Evolutionary conservation across 2,888 invertebrate species (phyloP), one percentile per base, ranked within the genome.

Genomic region (Acanthococcus lagerstroemiae): DNA sequence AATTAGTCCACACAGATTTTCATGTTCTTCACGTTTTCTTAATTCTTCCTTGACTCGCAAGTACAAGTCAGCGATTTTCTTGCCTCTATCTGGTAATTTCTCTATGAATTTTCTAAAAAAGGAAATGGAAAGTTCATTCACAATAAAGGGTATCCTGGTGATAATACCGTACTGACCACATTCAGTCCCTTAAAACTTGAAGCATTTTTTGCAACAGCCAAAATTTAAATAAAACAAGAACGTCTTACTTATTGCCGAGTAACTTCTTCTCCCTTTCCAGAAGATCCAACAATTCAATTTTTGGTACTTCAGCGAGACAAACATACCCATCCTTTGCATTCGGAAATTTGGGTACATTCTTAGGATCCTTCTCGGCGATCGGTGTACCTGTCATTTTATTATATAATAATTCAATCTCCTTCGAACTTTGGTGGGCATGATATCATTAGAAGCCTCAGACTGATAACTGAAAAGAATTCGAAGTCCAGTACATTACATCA

Each of bases 81-180:
- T 77, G 24, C 84, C 84, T 73, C 81, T 83, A 71, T 84, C 84
- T 0, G 80, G 76, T 65, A 84, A 75, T 73, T 79, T 83, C 1
- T 72, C 74, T 37, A 82, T 74, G 69, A 84, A 83, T 27, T 69
- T 68, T 69, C 82, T 83, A 71, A 60, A 74, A 72, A 63, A 37
- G 67, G 52, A 48, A 12, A 30, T n/a, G 19, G 6, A 46, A 46
- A 46, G 15, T 46, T 17, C 5, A n/a, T n/a, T n/a, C n/a, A n/a
- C n/a, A n/a, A n/a, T n/a, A n/a, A n/a, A n/a, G n/a, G n/a, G n/a
- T n/a, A n/a, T n/a, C n/a, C n/a, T n/a, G n/a, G n/a, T n/a, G n/a
- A n/a, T n/a, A n/a, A n/a, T n/a, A n/a, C n/a, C n/a, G n/a, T n/a
- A n/a, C n/a, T n/a, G n/a, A n/a, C n/a, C n/a, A n/a, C n/a, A n/a